These are phyloP conservation scores for Puffinus mauretanicus DNA, from an alignment of 2,113 vertebrate genomes.

Conservation along the genomic window DNA sequence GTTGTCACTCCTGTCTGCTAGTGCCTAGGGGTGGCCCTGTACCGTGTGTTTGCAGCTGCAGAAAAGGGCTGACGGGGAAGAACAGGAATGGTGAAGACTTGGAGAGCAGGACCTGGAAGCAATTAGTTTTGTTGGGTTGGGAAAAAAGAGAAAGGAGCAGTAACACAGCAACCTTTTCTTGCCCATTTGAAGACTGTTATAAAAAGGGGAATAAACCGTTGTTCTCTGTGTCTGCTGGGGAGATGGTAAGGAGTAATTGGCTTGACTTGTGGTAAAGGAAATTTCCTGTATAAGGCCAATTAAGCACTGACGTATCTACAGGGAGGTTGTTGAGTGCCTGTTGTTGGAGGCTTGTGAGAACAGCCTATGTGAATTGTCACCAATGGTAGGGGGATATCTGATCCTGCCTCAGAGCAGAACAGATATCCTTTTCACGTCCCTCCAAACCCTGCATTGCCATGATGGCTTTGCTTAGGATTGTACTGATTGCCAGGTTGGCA, in stretches of 20 bases:
- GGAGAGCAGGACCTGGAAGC: neutral
- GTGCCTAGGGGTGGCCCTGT: neutral
- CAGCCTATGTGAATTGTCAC: neutral
- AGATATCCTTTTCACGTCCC: neutral
- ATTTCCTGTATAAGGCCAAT: neutral
- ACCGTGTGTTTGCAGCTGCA: neutral
- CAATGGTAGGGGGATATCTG: neutral
- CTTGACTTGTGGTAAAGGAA: neutral
- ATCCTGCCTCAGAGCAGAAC: neutral
- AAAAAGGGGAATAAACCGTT: neutral
- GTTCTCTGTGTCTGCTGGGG: neutral
- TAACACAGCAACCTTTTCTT: neutral
- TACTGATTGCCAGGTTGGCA: neutral
- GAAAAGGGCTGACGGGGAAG: neutral
- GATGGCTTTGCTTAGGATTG: neutral
- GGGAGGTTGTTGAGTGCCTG: neutral
- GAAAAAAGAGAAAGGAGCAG: neutral
- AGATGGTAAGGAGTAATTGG: neutral
- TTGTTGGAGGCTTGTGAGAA: neutral
- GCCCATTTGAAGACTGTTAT: neutral
- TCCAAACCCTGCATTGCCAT: neutral
- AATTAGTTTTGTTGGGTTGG: neutral
- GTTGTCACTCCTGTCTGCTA: neutral
- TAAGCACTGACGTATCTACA: neutral
- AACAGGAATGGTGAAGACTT: neutral